Base-by-base conservation (phyloP, 2,888 invertebrate species). In the Agrotis clavis region DNA sequence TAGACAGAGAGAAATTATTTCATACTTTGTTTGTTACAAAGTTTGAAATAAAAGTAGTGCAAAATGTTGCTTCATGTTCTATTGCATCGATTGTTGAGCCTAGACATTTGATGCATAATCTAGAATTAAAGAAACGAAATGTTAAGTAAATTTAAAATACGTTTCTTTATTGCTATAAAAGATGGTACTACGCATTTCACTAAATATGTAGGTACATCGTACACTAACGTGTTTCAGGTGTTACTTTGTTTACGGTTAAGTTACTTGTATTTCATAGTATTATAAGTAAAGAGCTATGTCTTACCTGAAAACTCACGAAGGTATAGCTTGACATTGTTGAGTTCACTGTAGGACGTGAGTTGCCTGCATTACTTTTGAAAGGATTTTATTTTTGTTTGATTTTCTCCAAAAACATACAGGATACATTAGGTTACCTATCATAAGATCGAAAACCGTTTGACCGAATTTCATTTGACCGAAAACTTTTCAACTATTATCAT, bases 281-380 rank as follows among this genome's bases (percentile, higher is more conserved):
- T 68, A 13, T 50, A 69, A 77, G 77, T 59, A 53, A 70, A 77
- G 19, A 69, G 7, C 19, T 59, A 41, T 47, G 70, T 73, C 35
- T 57, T 57, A 18, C 6, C 13, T 57, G 6, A 73, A 57, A 69
- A 21, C 7, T 7, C 57, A 45, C n/a, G n/a, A 19, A 4, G 25
- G 13, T 25, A 35, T 35, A 25, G n/a, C 1, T 5, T 18, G 35
- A 3, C 3, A 19, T 45, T 25, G 47, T 47, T 18, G 14, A 3
- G 35, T 35, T 75, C 51, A 73, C n/a, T n/a, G 9, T 21, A 4
- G 25, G 1, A 45, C 19, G 18, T 47, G 18, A 4, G 0, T 16
- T 45, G 9, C 16, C 9, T 14, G 9, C 16, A 47, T 5, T 18
- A 14, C 41, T 41, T 47, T 53, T 4, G 2, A 30, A 51, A 51